Evolutionary conservation across 2,113 vertebrate species (phyloP), one percentile per base, ranked within the genome.

Genomic region (Abramis brama): DNA sequence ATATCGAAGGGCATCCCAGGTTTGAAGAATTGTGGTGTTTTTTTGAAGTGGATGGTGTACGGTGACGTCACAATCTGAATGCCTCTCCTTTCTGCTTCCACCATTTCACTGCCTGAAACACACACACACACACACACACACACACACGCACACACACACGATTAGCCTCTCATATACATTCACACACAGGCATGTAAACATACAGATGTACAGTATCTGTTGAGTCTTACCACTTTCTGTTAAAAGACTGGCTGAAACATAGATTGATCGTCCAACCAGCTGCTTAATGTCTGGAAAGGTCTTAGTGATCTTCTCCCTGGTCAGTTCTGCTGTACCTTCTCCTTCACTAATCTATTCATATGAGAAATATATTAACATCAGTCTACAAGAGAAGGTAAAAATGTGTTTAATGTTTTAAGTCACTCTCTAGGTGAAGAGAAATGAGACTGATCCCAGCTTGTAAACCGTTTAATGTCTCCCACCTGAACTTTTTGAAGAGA

Each of bases 1-100:
- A 96, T 78, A 43, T 95, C 93, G 0, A 96, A 97, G 55, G 96
- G 94, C 94, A 96, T 95, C 47, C 94, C 95, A 0, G 96, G 96
- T 85, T 97, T 96, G 94, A 96, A 97, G 93, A 89, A 96, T 83
- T 91, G 95, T 62, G 96, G 91, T 0, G 95, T 96, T 91, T 70
- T 96, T 33, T 95, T 95, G 92, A 97, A 96, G 90, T 94, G 93
- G 76, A 97, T 93, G 89, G 92, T 91, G 87, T 96, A 97, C 0
- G 96, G 96, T 7, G 95, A 96, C 0, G 90, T 94, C 50, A 96
- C 96, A 5, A 97, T 95, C 6, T 3, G 91, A 89, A 97, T 96
- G 68, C 86, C 94, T 0, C 15, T 50, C 17, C 9, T 89, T 73
- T 95, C 94, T 0, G 93, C 93, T 84, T 95, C 94, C 79, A 96